Conservation (phyloP, 2,113 vertebrate genomes). For the Oxyura jamaicensis region DNA sequence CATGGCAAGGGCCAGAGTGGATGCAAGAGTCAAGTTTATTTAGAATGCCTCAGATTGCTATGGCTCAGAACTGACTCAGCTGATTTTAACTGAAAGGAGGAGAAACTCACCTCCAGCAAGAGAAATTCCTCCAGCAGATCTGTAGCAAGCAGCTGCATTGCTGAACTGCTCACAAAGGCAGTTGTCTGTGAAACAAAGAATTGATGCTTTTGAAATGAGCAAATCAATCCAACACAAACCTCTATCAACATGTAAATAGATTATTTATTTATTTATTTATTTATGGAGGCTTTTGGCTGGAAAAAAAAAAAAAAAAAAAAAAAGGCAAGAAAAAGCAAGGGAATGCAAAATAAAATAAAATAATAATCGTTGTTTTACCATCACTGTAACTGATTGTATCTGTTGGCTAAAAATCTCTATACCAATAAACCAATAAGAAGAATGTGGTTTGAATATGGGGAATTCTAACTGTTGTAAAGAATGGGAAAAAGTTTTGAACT, state of each 20-base stretch:
- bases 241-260: background rate
- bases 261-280: background rate
- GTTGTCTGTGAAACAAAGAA: background rate
- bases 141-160: background rate
- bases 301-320: background rate
- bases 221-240: background rate
- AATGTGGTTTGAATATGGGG: background rate
- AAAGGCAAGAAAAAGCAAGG: background rate
- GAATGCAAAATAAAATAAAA: accelerated
- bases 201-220: background rate
- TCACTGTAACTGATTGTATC: background rate
- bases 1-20: background rate
- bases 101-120: background rate
- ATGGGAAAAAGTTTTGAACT: background rate
- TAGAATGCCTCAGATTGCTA: background rate
- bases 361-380: background rate
- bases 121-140: background rate
- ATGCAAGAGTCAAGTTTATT: accelerated
- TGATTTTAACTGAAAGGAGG: background rate
- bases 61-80: background rate
- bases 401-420: background rate
- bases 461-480: background rate
- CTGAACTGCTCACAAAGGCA: background rate
- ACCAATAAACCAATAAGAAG: background rate
- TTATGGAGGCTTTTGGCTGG: background rate